Evolutionary conservation across 2,888 invertebrate genomes (phyloP).

Genomic region (Drosophila buzzatii): DNA sequence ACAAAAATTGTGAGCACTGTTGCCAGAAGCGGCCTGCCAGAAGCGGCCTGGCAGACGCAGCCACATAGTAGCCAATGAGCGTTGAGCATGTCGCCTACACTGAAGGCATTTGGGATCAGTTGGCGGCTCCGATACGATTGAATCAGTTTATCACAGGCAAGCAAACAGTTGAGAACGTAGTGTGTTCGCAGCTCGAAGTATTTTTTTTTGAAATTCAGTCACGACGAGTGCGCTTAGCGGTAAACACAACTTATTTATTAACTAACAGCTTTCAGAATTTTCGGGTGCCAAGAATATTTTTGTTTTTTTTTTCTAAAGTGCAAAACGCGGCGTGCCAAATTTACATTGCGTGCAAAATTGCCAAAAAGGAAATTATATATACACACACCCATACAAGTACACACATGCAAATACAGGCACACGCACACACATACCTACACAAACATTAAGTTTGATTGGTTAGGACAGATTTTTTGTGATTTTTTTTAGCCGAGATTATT

Average conservation of each 20-base stretch:
- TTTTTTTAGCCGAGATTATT: slow-evolving; percentile 37
- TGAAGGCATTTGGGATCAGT: slow-evolving; percentile 46
- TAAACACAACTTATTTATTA: slow-evolving; percentile 58
- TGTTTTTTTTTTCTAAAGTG: slow-evolving; percentile 52
- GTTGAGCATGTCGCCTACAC: slow-evolving; percentile 29
- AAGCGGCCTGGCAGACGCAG: slow-evolving; percentile 67
- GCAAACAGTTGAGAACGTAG: slow-evolving; percentile 42
- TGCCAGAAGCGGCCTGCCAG: slow-evolving; percentile 71
- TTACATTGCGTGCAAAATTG: slow-evolving; percentile 54
- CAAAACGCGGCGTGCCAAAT: slow-evolving; percentile 51
- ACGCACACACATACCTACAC: slow-evolving; percentile 14
- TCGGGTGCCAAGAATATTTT: slow-evolving; percentile 31
- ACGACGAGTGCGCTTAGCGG: slow-evolving; percentile 73
- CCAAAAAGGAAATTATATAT: slow-evolving; percentile 51
- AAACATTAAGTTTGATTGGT: slow-evolving; percentile 25
- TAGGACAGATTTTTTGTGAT: slow-evolving; percentile 32
- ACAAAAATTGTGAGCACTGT: slow-evolving; percentile 34
- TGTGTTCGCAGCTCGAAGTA: slow-evolving; percentile 24
- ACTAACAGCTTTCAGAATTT: slow-evolving; percentile 22
- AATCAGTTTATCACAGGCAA: slow-evolving; percentile 54
- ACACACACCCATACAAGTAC: slow-evolving; percentile 14
- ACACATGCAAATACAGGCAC: slow-evolving; percentile 18
- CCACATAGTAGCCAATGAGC: slow-evolving; percentile 57
- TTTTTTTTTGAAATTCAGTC: slow-evolving; percentile 40
- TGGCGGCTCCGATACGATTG: slow-evolving; percentile 41